Base-by-base conservation (phyloP, 1,140 invertebrate genomes). In the Trigoniulus corallinus region DNA sequence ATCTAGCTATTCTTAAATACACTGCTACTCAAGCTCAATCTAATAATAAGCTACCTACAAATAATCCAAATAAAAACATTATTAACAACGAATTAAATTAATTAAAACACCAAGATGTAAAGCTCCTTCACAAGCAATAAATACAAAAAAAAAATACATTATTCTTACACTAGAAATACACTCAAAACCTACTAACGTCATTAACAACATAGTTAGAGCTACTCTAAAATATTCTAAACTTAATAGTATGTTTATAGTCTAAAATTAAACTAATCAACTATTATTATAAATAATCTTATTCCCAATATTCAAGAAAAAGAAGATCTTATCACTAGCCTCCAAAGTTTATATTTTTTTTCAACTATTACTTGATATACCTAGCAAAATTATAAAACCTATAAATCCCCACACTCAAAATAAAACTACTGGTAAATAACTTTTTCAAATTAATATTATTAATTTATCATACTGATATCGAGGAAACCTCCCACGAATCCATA, bases 381-480 rank as follows among this genome's bases (percentile, higher is more conserved):
- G 15, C 7, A 34, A 7, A 7, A 34, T 7, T 7, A 34, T 15
- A 7, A 34, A 7, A 34, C 7, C 29, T 34, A 7, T 15, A 7
- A 34, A 34, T 34, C 29, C 15, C 29, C 7, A 7, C 15, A 34
- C 29, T 34, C 7, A 34, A 34, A 34, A 34, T 34, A 34, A 34
- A 7, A 15, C 7, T 15, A 34, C 7, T 7, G 29, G 29, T 34
- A 34, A 15, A 34, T 34, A 34, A 34, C 7, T 7, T 15, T 15
- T 7, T 15, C 29, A 34, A 34, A 15, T 7, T 34, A 34, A 34
- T 34, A 7, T 34, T 68, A 76, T 76, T 66, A 75, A 68, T 59
- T 71, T 72, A 74, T 76, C 74, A 72, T 74, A 75, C 24, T 72
- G 72, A 65, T 68, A 70, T 18, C 71, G 72, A 56, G 72, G 73